These are phyloP conservation scores for Ptychodera flava DNA, from an alignment of 35 echinoderm and acorn worm genomes.

Conservation along the genomic window DNA sequence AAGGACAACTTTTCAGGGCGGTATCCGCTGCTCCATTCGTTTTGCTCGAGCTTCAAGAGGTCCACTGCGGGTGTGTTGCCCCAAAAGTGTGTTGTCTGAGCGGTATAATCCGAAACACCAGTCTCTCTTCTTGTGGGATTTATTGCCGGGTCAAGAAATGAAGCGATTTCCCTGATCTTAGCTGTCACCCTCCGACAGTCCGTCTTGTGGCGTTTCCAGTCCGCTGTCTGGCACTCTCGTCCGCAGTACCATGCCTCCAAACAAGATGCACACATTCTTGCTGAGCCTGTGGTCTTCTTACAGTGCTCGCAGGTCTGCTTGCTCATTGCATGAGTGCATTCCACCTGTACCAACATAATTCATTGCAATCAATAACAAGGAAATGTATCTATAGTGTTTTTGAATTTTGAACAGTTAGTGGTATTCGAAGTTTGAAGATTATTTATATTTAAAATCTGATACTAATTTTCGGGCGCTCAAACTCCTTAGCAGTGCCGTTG, in stretches of 20 bases:
- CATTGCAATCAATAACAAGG: too few species aligned
- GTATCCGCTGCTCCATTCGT: conserved; percentile 13
- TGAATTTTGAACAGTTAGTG: too few species aligned
- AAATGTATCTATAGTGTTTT: too few species aligned
- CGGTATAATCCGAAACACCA: background rate
- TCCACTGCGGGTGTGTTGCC: conserved; percentile 49
- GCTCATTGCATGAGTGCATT: too few species aligned
- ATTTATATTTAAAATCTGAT: too few species aligned
- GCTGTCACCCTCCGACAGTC: conserved; percentile 9
- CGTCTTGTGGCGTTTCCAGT: conserved; percentile 5
- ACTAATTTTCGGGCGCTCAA: too few species aligned
- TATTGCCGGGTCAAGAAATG: background rate
- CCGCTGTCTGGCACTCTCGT: conserved; percentile 7
- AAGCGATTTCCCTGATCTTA: background rate
- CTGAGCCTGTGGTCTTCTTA: too few species aligned
- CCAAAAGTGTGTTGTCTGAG: conserved; percentile 34
- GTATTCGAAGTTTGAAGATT: too few species aligned
- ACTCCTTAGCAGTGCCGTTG: too few species aligned
- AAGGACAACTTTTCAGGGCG: too few species aligned
- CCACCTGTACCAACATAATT: too few species aligned
- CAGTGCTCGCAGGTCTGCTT: too few species aligned
- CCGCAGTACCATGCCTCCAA: conserved; percentile 17
- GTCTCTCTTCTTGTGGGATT: background rate
- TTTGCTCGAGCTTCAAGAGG: conserved; percentile 33
- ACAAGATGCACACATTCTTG: conserved; percentile 34